phyloP scores from a whole-genome alignment of 1,140 invertebrate species.

The Pectinophora gossypiella region DNA sequence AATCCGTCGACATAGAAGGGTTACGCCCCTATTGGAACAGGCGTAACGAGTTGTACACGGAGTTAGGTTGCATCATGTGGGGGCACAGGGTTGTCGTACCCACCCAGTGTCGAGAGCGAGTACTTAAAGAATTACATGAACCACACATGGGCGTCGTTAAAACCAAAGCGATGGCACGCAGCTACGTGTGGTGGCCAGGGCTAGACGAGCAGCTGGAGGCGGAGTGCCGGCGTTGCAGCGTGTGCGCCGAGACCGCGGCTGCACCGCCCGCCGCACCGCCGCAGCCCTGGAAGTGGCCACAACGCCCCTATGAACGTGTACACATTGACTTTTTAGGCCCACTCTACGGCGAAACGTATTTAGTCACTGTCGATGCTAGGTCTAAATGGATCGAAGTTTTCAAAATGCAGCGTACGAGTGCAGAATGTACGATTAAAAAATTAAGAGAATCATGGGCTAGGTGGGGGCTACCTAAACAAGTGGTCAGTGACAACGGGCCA shows the following conservation, averaged over 20 bases:
- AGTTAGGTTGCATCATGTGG: slow-evolving; percentile 28
- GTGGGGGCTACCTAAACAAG: not conserved
- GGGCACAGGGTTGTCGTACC: slow-evolving; percentile 34
- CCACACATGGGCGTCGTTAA: slow-evolving; percentile 37
- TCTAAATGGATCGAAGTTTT: slow-evolving; percentile 2
- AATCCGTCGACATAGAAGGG: not conserved
- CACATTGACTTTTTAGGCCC: not conserved
- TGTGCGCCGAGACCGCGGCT: not conserved
- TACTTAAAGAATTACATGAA: slow-evolving; percentile 38
- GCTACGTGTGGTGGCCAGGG: slow-evolving; percentile 55
- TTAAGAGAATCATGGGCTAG: not conserved
- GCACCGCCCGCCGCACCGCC: not conserved
- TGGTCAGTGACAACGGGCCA: not conserved
- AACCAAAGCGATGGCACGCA: slow-evolving; percentile 58
- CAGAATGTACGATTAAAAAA: not conserved
- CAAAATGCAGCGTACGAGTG: not conserved
- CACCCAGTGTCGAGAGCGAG: slow-evolving; percentile 12
- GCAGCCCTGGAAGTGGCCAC: not conserved
- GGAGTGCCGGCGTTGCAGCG: not conserved
- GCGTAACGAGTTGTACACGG: slow-evolving; percentile 21
- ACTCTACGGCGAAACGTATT: not conserved
- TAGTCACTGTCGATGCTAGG: not conserved
- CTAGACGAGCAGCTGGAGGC: slow-evolving; percentile 45
- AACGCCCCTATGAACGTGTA: not conserved
- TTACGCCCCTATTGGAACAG: slow-evolving; percentile 14